These are phyloP conservation scores for Cremastinae sp. DNA, from an alignment of 2,888 invertebrate genomes.

Conservation along the genomic window DNA sequence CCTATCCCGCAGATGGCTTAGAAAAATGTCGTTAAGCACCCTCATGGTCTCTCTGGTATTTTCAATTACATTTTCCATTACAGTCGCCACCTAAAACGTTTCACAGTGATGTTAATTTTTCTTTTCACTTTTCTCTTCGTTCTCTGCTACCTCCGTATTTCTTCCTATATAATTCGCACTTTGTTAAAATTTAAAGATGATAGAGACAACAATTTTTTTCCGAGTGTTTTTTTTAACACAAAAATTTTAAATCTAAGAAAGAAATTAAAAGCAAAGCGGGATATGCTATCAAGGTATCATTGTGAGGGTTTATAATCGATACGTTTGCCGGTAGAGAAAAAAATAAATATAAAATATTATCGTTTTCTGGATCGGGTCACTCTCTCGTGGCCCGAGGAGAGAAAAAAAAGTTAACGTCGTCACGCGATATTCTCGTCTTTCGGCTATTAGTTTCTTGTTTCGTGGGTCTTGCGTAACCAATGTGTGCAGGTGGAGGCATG, in stretches of 20 bases:
- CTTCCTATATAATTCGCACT: too few relatives aligned
- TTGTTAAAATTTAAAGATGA: too few relatives aligned
- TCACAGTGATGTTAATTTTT: background rate
- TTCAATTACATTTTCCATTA: conserved; percentile 12
- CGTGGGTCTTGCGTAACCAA: conserved; percentile 1
- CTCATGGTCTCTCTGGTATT: conserved; percentile 4
- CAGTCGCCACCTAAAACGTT: background rate
- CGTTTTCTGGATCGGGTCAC: background rate
- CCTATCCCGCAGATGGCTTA: background rate
- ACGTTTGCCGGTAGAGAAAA: too few relatives aligned
- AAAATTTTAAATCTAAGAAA: too few relatives aligned
- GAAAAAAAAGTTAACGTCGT: conserved; percentile 10
- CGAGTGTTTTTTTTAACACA: too few relatives aligned
- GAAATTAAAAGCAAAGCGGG: too few relatives aligned
- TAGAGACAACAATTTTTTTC: too few relatives aligned
- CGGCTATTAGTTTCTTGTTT: conserved; percentile 12
- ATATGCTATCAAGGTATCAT: too few relatives aligned
- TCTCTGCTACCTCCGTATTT: background rate
- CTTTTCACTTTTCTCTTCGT: background rate
- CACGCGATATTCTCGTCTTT: conserved; percentile 6
- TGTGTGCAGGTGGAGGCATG: too few relatives aligned
- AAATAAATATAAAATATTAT: too few relatives aligned
- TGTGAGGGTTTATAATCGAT: too few relatives aligned
- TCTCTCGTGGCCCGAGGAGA: background rate
- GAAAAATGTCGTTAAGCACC: conserved; percentile 27